Evolutionary conservation across 30 jellyfish, hydroid and myxozoan species (phyloP).

Genomic region (Hydractinia echinata): DNA sequence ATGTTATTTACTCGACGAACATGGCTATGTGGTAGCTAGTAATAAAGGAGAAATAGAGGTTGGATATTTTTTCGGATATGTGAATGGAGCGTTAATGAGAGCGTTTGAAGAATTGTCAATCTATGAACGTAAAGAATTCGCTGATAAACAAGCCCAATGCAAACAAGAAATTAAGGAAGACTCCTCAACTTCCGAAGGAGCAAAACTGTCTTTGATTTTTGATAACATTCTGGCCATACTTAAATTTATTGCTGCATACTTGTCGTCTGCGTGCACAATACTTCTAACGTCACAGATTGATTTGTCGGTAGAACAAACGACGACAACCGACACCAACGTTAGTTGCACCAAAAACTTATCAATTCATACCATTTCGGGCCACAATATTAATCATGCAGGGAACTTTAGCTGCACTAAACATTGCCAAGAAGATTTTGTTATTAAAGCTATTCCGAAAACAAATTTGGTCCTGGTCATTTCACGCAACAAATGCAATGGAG

Average conservation of each 20-base stretch:
- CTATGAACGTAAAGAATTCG: not conserved
- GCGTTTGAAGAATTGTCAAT: slow-evolving; percentile 16
- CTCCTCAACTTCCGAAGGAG: slow-evolving; percentile 3
- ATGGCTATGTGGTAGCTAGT: slow-evolving; percentile 69
- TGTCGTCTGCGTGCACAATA: not conserved
- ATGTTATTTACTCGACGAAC: slow-evolving; percentile 74
- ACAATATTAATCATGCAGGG: not conserved
- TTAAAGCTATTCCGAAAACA: not conserved
- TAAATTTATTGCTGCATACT: not conserved
- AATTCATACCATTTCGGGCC: not conserved
- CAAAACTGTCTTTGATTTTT: not conserved
- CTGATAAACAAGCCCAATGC: slow-evolving; percentile 68
- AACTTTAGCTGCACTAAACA: not conserved
- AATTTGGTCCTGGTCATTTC: not conserved
- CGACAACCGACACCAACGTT: not conserved
- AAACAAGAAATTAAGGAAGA: slow-evolving; percentile 24
- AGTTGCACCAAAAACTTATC: slow-evolving; percentile 15
- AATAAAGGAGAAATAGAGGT: slow-evolving; percentile 48
- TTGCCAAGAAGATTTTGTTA: not conserved
- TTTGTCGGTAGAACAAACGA: not conserved
- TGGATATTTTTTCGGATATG: slow-evolving; percentile 52
- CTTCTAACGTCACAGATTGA: not conserved
- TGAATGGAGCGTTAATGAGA: slow-evolving; percentile 48
- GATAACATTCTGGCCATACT: not conserved
- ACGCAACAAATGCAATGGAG: not conserved